These are phyloP conservation scores for Apoda limacodes DNA, from an alignment of 2,888 invertebrate genomes.

Conservation along the genomic window DNA sequence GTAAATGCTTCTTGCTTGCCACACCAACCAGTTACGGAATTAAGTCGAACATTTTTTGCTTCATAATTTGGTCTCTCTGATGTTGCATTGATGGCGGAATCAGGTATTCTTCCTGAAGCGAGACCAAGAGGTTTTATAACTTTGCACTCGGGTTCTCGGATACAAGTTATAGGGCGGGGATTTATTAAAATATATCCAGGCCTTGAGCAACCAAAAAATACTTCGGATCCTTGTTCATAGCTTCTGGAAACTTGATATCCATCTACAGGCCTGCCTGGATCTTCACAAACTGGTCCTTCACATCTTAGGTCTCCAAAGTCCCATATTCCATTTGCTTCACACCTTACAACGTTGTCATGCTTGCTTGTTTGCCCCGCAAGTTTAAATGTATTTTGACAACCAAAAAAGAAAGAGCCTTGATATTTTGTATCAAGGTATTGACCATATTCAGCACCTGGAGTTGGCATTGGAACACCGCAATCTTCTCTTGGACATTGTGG, in stretches of 20 bases:
- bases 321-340: constrained; percentile 94
- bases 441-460: constrained; percentile 95
- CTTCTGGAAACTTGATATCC: constrained; percentile 87
- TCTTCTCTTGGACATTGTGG: constrained; percentile 91
- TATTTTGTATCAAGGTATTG: constrained; percentile 88
- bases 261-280: constrained; percentile 94
- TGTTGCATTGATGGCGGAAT: constrained; percentile 94
- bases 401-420: constrained; percentile 95
- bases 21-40: constrained; percentile 96
- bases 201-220: constrained; percentile 89
- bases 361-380: constrained; percentile 92
- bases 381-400: constrained; percentile 96
- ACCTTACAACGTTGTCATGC: constrained; percentile 92
- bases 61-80: constrained; percentile 94
- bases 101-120: constrained; percentile 92
- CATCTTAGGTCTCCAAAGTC: constrained; percentile 96
- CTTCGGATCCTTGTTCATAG: constrained; percentile 91
- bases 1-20: constrained; percentile 97
- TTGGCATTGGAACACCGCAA: constrained; percentile 91
- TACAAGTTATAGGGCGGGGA: constrained; percentile 89
- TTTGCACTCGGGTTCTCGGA: constrained; percentile 93
- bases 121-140: constrained; percentile 92
- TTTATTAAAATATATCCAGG: constrained; percentile 95
- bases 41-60: constrained; percentile 87
- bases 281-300: constrained; percentile 96